Base-by-base conservation (phyloP, 1,140 invertebrate genomes). In the Macrosteles quadrilineatus region DNA sequence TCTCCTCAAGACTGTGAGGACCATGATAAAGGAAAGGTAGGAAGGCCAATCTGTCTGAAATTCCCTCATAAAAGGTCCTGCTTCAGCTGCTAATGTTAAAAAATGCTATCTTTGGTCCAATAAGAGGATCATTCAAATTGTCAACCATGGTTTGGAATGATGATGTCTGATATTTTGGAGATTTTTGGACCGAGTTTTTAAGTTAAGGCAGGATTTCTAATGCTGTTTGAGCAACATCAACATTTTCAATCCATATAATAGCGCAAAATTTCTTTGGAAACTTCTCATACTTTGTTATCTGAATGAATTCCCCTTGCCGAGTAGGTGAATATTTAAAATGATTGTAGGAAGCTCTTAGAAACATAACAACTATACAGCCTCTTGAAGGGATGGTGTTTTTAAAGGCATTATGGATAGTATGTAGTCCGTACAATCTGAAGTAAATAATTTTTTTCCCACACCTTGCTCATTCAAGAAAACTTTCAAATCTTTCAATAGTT, bases 11-110 rank as follows among this genome's bases (percentile, higher is more conserved):
- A 23, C 50, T 23, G 50, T 12, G 9, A 6, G 9, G 14, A 55
- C 21, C 6, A 55, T 40, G 32, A 43, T 70, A 70, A 9, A 74
- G 40, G 3, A 71, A 68, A 1, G 72, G 72, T 36, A 63, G 0
- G 59, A 9, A 27, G 73, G 72, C 25, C 30, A 62, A 40, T 74
- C 57, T 3, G 65, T 71, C 69, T 74, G 68, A 45, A 74, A 74
- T 3, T 71, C 63, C 29, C 21, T 59, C n/a, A 73, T 32, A 55
- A 74, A 74, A 1, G 65, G 69, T 57, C 73, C 71, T 12, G 73
- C 64, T 12, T 74, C 70, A 31, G 30, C 9, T n/a, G 50, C 50
- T 23, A 55, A 23, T 9, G 50, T n/a, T 55, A 23, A 55, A 55
- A 23, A 55, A 55, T 14, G 50, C 50, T 11, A 55, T 12, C 21